Base-by-base conservation (phyloP, 2,797 vertebrate species). In the Parauchenoglanis ngamensis region DNA sequence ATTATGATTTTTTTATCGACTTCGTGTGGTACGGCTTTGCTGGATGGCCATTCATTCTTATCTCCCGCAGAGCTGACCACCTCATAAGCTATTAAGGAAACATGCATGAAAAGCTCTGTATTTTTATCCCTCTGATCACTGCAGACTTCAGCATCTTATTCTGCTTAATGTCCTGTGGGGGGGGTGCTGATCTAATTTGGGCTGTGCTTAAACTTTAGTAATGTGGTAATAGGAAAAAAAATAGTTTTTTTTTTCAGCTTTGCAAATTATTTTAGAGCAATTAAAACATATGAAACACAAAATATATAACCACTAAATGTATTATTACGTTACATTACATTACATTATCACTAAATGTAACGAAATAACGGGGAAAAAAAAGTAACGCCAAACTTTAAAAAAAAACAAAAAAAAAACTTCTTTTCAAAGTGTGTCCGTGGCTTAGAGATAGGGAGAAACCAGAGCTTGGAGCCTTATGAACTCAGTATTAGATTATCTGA, bases 31-130 rank as follows among this genome's bases (percentile, higher is more conserved):
- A 44, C 84, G 79, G 70, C 70, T 86, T 72, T 77, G 87, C 77
- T 78, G 88, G 89, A 86, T 83, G 88, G 56, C 89, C 86, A 85
- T 88, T 90, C 85, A 73, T 40, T 40, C 35, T 40, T 40, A 40
- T 80, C 81, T 90, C 86, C 89, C 8, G 63, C 52, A 63, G 85
- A 78, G 89, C 52, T 91, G 85, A 91, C 88, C 88, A 90, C 86
- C 61, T 88, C 88, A 89, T 84, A 65, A 70, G 67, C 84, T 73
- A 83, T 83, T 92, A 89, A 92, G 90, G 89, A 91, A 86, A 84
- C 35, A 65, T 56, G 73, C 85, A 73, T 52, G 12, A 59, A 77
- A 77, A 68, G 56, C 23, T 78, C 73, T n/a, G 0, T 4, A 17
- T 61, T 63, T 81, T 28, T 10, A 78, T 68, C 28, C 31, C 21